Base-by-base conservation (phyloP, 2,888 invertebrate species). In the Stegophylla sp. region DNA sequence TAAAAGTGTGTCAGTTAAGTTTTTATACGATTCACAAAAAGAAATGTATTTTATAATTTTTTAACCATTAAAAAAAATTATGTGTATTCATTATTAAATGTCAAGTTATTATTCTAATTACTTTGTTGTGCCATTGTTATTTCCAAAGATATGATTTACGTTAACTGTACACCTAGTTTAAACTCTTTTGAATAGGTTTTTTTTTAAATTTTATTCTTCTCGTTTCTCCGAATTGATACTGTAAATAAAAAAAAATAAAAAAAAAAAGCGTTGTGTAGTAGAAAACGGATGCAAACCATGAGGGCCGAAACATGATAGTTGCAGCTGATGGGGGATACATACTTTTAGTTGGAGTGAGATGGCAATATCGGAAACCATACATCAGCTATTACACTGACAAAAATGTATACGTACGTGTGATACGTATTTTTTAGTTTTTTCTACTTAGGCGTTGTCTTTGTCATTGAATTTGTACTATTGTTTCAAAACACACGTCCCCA, bases 291-390 rank as follows among this genome's bases (percentile, higher is more conserved):
- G 45, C 28, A 73, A 63, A 63, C 12, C 12, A 51, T 41, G 64
- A 34, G 74, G 63, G 63, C 20, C 20, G 48, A 48, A 61, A 74
- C 63, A 51, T 23, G 34, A 75, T 75, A 64, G 34, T 10, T 23
- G 23, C 15, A n/a, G 12, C 63, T 64, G 41, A 15, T 45, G 20
- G 28, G n/a, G n/a, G 20, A 64, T 43, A n/a, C n/a, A 64, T 41
- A 23, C 20, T 41, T 15, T 48, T 63, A 64, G 61, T 15, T 28
- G 3, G 26, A 20, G 48, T 34, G 45, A 48, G n/a, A 45, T 9
- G 13, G 5, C 20, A 28, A 51, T 64, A 64, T 63, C 51, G 48
- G 63, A 74, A 74, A 61, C 48, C 34, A 51, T 74, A 74, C 15
- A 64, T 20, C 41, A 34, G 34, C 34, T 41, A 64, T 64, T n/a